phyloP scores from a whole-genome alignment of 2,888 invertebrate genomes.

The Heliconius aoede region DNA sequence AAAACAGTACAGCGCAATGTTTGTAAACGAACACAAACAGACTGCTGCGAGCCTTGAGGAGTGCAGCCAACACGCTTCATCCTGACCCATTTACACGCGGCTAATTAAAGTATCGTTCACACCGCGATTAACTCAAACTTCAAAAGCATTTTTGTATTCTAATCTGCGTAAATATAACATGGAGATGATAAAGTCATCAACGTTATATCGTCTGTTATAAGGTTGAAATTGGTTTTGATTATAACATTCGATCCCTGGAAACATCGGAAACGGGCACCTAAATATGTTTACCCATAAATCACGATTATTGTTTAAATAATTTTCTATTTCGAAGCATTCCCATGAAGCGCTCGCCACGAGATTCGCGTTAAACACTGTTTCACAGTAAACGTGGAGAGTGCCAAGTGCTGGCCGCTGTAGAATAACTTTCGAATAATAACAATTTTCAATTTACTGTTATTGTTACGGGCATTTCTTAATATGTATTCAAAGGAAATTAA shows the following conservation, averaged over 20 bases:
- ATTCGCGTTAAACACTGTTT: conserved; percentile 69
- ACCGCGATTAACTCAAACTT: conserved; percentile 55
- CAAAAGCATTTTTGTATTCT: conserved; percentile 52
- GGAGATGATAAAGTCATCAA: conserved; percentile 48
- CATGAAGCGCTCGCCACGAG: conserved; percentile 64
- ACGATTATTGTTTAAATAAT: conserved; percentile 80
- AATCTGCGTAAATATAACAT: conserved; percentile 48
- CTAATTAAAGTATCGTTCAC: conserved; percentile 57
- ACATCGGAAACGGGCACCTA: conserved; percentile 62
- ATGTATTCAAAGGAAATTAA: conserved; percentile 34
- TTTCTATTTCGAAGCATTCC: conserved; percentile 80
- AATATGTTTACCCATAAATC: conserved; percentile 80
- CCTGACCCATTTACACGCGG: conserved; percentile 60
- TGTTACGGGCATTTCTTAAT: conserved; percentile 37
- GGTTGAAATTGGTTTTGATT: conserved; percentile 54
- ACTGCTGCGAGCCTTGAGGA: conserved; percentile 71
- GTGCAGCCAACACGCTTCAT: conserved; percentile 74
- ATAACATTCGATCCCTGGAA: conserved; percentile 50
- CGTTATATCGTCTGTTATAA: conserved; percentile 53
- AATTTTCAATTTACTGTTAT: conserved; percentile 46
- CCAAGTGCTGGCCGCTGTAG: conserved; percentile 64
- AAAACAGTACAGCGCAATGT: conserved; percentile 71
- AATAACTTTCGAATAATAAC: conserved; percentile 51
- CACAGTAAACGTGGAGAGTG: conserved; percentile 65
- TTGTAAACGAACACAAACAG: conserved; percentile 73